Percentiles rank a stretch among this genome's conserved stretches.
These are phyloP conservation scores for Elysia crispata DNA, from an alignment of 2,888 invertebrate species.

Conservation along the genomic window DNA sequence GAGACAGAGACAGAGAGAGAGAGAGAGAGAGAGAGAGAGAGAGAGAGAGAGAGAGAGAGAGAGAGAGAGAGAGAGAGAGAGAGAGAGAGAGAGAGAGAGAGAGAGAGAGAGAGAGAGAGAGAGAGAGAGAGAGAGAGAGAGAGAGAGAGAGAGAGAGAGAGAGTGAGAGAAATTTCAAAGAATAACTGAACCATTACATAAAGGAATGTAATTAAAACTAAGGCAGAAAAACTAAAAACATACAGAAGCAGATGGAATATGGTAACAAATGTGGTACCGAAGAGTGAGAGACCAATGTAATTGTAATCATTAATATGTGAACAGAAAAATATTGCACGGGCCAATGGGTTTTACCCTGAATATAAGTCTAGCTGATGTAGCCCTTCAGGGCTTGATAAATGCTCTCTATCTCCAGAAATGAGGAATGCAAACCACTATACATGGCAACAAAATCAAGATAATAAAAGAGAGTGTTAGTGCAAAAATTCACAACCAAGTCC, in stretches of 20 bases:
- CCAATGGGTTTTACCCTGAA: no score
- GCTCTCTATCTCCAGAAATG: no score
- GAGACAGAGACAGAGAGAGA: slow-evolving; percentile 36
- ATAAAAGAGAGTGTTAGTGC: no score
- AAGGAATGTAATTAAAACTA: background rate
- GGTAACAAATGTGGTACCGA: no score
- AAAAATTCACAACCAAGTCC: no score
- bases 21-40: slow-evolving; percentile 35
- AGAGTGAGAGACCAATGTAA: no score
- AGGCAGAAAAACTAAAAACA: background rate
- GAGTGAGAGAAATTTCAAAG: background rate
- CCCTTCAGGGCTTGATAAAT: no score
- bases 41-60: slow-evolving; percentile 16
- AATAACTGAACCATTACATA: background rate
- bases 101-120: slow-evolving; percentile 29
- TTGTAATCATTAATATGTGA: no score
- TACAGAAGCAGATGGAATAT: background rate
- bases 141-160: background rate
- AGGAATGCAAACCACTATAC: no score
- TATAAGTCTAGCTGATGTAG: no score
- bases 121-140: slow-evolving; percentile 4
- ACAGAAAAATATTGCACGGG: no score
- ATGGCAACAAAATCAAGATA: no score
- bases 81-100: slow-evolving; percentile 26
- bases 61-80: slow-evolving; percentile 26